Evolutionary conservation across 2,888 invertebrate species (phyloP), one percentile per base, ranked within the genome.

Genomic region (Troides oblongomaculatus): DNA sequence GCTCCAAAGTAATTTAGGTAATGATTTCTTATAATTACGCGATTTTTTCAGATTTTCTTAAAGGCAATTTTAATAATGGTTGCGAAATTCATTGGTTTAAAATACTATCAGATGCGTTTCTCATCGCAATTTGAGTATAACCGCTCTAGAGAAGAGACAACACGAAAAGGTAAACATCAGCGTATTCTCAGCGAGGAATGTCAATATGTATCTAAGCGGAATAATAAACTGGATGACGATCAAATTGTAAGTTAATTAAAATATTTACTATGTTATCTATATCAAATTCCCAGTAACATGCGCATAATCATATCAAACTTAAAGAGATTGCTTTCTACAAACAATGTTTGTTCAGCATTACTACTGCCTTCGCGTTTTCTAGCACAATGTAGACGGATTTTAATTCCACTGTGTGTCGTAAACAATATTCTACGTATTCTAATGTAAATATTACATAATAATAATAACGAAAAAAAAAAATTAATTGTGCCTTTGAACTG

Each of bases 311-410:
- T 36, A 18, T 53, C 46, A 46, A 62, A 50, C 50, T 30, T 64
- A 18, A 56, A 61, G 60, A 36, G 50, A 64, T 61, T 53, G 58
- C 23, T 53, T 53, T 50, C 21, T 23, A 50, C 68, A 69, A 69
- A 65, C 69, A 69, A 65, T 69, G 65, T 66, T 65, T 64, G 68
- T n/a, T 43, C 23, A 50, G 25, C n/a, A 60, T 58, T 46, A 62
- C 57, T 12, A 58, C 25, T 39, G 17, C 62, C 58, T 62, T 21
- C 17, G 18, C 36, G 61, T 60, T 66, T 53, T 50, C 21, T 62
- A 7, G 46, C 46, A 21, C 14, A 58, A 43, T 65, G 30, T 59
- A 23, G 58, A 58, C 7, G 58, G 25, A 2, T 23, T 4, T 64
- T 64, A 56, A 66, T 63, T 21, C 53, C 58, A 25, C 61, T 66